phyloP scores from a whole-genome alignment of 2,797 vertebrate genomes.

The Siniperca scherzeri region DNA sequence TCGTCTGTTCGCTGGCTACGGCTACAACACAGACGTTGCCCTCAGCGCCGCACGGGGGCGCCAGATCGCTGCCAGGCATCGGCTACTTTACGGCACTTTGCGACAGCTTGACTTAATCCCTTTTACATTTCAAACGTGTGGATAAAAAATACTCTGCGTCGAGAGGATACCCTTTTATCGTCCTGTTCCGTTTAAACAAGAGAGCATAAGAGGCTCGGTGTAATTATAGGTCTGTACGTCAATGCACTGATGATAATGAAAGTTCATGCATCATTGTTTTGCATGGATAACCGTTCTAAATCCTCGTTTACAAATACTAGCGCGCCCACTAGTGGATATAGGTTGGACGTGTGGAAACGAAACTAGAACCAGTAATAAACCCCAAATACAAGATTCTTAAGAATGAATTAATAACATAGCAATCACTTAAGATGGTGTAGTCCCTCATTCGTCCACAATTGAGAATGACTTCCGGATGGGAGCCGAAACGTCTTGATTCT shows the following conservation, averaged over 20 bases:
- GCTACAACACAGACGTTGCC: conserved; percentile 40
- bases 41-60: conserved; percentile 54
- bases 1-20: conserved; percentile 74
- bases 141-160: no score
- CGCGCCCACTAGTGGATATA: conserved; percentile 60
- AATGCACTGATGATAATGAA: neutral
- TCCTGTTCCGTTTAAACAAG: neutral
- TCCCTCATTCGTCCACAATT: no score
- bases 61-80: neutral
- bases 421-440: neutral
- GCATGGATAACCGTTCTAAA: neutral
- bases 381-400: neutral
- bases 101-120: conserved; percentile 56
- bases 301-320: conserved; percentile 26
- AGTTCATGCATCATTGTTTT: neutral
- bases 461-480: no score
- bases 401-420: neutral
- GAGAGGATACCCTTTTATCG: accelerated
- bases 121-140: neutral
- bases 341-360: neutral
- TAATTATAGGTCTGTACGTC: accelerated
- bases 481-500: no score
- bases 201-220: accelerated
- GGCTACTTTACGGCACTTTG: conserved; percentile 70
- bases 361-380: neutral